Base-by-base conservation (phyloP, 2,113 vertebrate species). In the Stomatorhinus ivindoensis region DNA sequence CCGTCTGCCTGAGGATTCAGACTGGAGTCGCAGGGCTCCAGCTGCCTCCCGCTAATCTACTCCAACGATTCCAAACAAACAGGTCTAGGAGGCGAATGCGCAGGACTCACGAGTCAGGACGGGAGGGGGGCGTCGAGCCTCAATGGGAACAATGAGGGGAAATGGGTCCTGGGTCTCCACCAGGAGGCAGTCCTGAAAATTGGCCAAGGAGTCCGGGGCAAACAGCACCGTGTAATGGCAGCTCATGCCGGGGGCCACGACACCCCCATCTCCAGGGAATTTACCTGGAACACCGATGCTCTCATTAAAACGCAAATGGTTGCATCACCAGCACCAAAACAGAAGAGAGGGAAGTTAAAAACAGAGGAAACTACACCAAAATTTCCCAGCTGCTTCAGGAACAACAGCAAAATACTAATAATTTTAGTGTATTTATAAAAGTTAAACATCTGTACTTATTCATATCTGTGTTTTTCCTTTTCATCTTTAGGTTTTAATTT, bases 231-330 rank as follows among this genome's bases (percentile, higher is more conserved):
- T 93, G 89, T 97, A 98, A 89, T 97, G 97, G 90, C 98, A 99
- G 69, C 95, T 95, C 98, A 99, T 97, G 4, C 98, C 98, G 1
- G 98, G 98, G 88, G 98, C 98, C 24, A 99, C 94, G 86, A 97
- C 93, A 1, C 98, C 97, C 0, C 96, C 96, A 24, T 97, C 94
- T 80, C 97, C 96, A 5, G 98, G 98, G 88, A 98, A 99, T 93
- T 95, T 97, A 84, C 98, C 98, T 99, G 88, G 8, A 35, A 69
- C 84, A 83, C 90, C 76, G 89, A 53, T 19, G 6, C 35, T 86
- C 0, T 15, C 84, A 6, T 80, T 80, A 80, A 27, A 89, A 46
- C 3, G 19, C 21, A 48, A 39, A 84, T 46, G 31, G 24, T 19
- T 31, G 69, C 31, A 21, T 76, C 11, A 0, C 69, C 69, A 76